Percentiles rank a stretch among this genome's conserved stretches.
phyloP scores from a whole-genome alignment of 2,888 invertebrate genomes.

The Octodonta nipae region DNA sequence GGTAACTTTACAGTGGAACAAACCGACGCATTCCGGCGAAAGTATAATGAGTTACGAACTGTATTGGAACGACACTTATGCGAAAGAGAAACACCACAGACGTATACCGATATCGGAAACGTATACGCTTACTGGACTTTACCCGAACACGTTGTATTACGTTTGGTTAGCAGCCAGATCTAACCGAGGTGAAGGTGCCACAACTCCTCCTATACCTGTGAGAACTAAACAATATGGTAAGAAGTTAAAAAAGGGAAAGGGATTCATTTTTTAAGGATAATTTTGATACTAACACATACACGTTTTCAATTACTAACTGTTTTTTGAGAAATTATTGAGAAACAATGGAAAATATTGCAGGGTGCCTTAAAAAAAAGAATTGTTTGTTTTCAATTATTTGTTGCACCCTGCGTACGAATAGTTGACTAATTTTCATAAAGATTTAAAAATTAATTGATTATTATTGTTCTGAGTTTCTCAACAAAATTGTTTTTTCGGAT shows the following conservation, averaged over 20 bases:
- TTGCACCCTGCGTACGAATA: too few species aligned
- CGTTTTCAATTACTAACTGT: slow-evolving; percentile 15
- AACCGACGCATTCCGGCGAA: slow-evolving; percentile 82
- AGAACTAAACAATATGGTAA: slow-evolving; percentile 97
- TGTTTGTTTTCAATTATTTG: too few species aligned
- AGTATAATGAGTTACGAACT: slow-evolving; percentile 90
- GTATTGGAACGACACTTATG: slow-evolving; percentile 94
- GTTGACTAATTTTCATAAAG: too few species aligned
- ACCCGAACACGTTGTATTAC: slow-evolving; percentile 92
- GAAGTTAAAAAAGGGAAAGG: too few species aligned
- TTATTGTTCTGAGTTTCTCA: too few species aligned
- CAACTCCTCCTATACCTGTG: slow-evolving; percentile 85
- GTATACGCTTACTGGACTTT: slow-evolving; percentile 78
- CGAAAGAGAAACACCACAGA: slow-evolving; percentile 75
- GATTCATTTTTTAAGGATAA: too few species aligned
- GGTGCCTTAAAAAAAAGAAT: too few species aligned
- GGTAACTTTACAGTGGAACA: slow-evolving; percentile 83
- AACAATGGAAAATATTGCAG: slow-evolving; percentile 14
- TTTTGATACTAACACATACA: slow-evolving; percentile 15
- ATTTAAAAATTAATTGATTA: too few species aligned
- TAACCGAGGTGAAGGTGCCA: slow-evolving; percentile 86
- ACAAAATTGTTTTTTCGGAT: too few species aligned
- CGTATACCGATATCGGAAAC: slow-evolving; percentile 71
- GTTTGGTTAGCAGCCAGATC: slow-evolving; percentile 93
- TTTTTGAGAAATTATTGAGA: slow-evolving; percentile 7